phyloP scores from a whole-genome alignment of 2,797 vertebrate species.

The Lacerta agilis region DNA sequence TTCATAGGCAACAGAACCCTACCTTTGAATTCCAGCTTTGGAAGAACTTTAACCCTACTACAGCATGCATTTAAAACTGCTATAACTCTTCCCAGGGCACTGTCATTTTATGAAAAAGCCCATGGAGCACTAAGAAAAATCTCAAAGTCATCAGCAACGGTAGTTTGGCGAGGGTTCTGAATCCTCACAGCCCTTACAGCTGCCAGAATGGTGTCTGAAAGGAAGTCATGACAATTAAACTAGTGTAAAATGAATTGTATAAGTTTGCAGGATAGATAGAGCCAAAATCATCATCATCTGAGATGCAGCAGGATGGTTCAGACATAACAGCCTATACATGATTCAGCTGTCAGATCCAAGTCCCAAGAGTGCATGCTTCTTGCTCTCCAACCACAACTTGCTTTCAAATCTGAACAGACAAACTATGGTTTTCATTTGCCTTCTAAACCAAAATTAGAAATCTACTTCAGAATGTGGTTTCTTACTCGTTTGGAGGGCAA shows the following conservation, averaged over 20 bases:
- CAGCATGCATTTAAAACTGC: background rate
- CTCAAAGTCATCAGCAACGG: background rate
- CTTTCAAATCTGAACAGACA: background rate
- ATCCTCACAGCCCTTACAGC: background rate
- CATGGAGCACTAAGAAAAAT: background rate
- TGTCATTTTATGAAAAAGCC: background rate
- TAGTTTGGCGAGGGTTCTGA: background rate
- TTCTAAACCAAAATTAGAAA: background rate
- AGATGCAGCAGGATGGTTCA: background rate
- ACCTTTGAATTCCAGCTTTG: background rate
- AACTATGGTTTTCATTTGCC: background rate
- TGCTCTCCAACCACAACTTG: background rate
- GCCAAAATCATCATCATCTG: background rate
- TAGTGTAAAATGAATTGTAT: background rate
- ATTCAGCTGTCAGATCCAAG: background rate
- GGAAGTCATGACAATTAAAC: background rate
- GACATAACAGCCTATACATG: background rate
- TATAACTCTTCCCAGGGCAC: background rate
- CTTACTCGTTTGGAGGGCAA: background rate
- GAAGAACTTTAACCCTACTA: background rate
- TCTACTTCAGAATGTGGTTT: background rate
- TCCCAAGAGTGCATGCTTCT: background rate
- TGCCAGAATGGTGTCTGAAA: background rate
- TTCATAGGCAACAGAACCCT: background rate
- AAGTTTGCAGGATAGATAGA: background rate